Percentiles rank a stretch among this genome's conserved stretches.
Conservation (phyloP, 2,797 vertebrate species). For the Hydrophis major region DNA sequence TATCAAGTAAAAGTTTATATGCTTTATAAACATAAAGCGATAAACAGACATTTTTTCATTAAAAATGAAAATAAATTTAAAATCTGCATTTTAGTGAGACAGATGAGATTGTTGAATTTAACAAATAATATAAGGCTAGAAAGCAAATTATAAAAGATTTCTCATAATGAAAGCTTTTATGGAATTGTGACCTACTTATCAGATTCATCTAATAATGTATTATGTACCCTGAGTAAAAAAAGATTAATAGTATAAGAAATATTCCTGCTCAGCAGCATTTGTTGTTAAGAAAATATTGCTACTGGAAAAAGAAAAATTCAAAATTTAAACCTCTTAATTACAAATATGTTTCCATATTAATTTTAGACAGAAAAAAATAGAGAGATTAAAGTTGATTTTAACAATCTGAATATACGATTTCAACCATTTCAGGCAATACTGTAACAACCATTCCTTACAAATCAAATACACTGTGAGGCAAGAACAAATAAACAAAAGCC, state of each 20-base stretch:
- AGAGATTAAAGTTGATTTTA: not conserved
- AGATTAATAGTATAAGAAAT: not conserved
- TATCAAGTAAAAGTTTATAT: not conserved
- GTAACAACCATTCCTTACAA: not conserved
- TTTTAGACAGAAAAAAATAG: not conserved
- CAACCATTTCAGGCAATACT: not conserved
- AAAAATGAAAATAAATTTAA: not conserved
- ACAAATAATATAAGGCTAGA: not conserved
- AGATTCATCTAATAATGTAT: not conserved
- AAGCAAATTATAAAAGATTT: not conserved
- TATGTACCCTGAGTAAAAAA: not conserved
- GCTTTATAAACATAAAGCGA: not conserved
- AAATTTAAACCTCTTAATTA: not conserved
- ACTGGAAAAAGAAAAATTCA: not conserved
- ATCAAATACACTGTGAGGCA: not conserved
- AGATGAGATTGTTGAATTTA: not conserved
- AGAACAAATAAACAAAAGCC: not conserved
- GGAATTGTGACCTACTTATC: not conserved
- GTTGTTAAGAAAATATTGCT: not conserved
- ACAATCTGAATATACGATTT: not conserved
- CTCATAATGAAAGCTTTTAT: not conserved
- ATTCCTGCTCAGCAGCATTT: not conserved
- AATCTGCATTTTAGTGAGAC: not conserved
- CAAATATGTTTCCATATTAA: not conserved
- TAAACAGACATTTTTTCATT: not conserved